These are phyloP conservation scores for Automeris io DNA, from an alignment of 2,888 invertebrate genomes.

Conservation along the genomic window DNA sequence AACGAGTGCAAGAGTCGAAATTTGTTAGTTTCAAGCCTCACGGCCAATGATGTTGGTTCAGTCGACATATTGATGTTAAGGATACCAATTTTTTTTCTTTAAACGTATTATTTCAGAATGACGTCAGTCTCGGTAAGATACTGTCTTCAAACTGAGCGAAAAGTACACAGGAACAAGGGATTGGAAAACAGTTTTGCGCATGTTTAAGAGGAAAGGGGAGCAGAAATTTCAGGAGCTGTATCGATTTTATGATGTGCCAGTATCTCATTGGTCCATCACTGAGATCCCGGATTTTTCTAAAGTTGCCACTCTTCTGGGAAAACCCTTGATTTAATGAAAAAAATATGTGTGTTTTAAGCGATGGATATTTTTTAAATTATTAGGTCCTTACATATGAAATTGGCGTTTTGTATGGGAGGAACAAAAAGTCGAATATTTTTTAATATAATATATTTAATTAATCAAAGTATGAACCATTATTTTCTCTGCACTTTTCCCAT, in stretches of 20 bases:
- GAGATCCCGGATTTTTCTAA: background rate
- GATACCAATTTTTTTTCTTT: background rate
- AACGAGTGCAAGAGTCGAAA: slow-evolving; percentile 4
- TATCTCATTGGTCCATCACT: background rate
- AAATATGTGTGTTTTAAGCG: no score
- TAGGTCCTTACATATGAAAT: no score
- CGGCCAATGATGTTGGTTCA: background rate
- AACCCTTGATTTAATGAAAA: background rate
- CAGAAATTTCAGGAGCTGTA: background rate
- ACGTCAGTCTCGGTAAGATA: background rate
- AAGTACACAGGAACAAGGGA: background rate
- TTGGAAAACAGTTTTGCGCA: slow-evolving; percentile 1
- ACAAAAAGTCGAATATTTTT: no score
- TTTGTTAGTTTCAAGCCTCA: background rate
- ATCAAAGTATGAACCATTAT: no score
- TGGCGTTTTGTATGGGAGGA: no score
- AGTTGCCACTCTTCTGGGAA: background rate
- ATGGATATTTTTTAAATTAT: no score
- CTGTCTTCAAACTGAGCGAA: background rate
- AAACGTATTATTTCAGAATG: no score
- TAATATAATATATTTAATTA: no score
- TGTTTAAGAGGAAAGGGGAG: background rate
- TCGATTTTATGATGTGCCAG: background rate
- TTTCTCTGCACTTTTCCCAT: no score
- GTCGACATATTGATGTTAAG: background rate